A percentile compares a stretch with the other conserved stretches of the same genome.
Conservation (phyloP, 2,888 invertebrate species). For the Eupithecia centaureata region DNA sequence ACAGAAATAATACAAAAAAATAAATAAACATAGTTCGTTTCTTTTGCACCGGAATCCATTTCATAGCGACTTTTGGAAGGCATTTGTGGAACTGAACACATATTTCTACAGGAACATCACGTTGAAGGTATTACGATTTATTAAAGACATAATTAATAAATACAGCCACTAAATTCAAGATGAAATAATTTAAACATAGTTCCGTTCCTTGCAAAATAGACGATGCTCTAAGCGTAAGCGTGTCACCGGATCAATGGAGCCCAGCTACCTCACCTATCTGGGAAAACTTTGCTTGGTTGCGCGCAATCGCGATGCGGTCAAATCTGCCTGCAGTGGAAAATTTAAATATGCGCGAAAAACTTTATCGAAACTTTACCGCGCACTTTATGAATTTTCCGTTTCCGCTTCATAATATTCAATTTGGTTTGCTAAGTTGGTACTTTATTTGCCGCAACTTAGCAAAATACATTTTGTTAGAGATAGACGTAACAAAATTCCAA, state of each 20-base stretch:
- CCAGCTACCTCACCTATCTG: constrained; percentile 5
- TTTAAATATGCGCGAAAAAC: constrained; percentile 42
- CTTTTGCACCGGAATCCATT: constrained; percentile 72
- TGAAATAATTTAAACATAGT: not conserved
- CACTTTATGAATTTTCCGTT: constrained; percentile 20
- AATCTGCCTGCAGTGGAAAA: constrained; percentile 39
- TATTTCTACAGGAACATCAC: constrained; percentile 23
- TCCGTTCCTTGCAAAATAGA: not conserved
- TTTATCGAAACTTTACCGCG: constrained; percentile 29
- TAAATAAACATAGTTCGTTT: constrained; percentile 75
- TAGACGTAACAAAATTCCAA: not conserved
- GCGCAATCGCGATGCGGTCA: constrained; percentile 55
- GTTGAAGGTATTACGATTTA: not conserved
- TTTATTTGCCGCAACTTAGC: not conserved
- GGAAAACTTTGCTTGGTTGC: constrained; percentile 39
- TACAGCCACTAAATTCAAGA: too few relatives aligned
- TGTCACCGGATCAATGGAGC: constrained; percentile 48
- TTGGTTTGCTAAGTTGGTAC: constrained; percentile 23
- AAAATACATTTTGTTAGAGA: not conserved
- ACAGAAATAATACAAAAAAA: constrained; percentile 74
- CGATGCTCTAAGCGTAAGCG: constrained; percentile 1
- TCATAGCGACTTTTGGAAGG: constrained; percentile 71
- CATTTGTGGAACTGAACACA: constrained; percentile 59
- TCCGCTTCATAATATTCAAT: constrained; percentile 14
- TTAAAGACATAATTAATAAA: too few relatives aligned